Conservation (phyloP, 2,888 invertebrate species). For the Agrilus cyanescens region DNA sequence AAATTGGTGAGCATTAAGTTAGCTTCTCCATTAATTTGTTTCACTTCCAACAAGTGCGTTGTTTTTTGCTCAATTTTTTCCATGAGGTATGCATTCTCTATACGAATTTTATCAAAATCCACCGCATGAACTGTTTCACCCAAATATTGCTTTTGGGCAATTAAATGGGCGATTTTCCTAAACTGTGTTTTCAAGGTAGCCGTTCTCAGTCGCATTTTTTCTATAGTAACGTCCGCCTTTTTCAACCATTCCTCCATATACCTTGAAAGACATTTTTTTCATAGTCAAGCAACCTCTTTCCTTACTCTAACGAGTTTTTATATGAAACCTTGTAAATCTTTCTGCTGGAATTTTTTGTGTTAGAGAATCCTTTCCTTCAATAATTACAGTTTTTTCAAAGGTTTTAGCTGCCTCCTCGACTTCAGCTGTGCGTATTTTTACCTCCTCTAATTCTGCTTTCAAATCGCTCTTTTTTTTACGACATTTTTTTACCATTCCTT, state of each 20-base stretch:
- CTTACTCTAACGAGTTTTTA: neutral
- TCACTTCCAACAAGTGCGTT: conserved; percentile 41
- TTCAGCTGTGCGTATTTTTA: conserved; percentile 39
- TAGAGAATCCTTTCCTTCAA: conserved; percentile 43
- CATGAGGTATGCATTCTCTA: conserved; percentile 44
- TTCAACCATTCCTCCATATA: conserved; percentile 52
- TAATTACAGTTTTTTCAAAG: conserved; percentile 42
- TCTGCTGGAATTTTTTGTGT: conserved; percentile 52
- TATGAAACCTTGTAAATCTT: conserved; percentile 34
- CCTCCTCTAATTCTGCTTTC: conserved; percentile 45
- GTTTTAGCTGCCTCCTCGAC: conserved; percentile 36
- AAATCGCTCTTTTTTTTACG: conserved; percentile 35
- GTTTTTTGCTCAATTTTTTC: conserved; percentile 44
- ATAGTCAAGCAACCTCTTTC: neutral
- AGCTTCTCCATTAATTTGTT: conserved; percentile 43
- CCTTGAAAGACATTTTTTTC: conserved; percentile 31
- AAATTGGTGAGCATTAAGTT: conserved; percentile 43
- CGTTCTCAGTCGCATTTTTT: conserved; percentile 45
- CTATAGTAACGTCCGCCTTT: conserved; percentile 41
- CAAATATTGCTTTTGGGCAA: conserved; percentile 43
- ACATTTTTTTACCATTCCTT: conserved; percentile 28
- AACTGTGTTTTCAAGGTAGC: conserved; percentile 43
- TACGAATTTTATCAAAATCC: conserved; percentile 51
- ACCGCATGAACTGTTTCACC: conserved; percentile 46
- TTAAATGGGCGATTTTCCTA: conserved; percentile 41